phyloP scores from a whole-genome alignment of 2,113 vertebrate genomes.

The Oreamnos americanus region DNA sequence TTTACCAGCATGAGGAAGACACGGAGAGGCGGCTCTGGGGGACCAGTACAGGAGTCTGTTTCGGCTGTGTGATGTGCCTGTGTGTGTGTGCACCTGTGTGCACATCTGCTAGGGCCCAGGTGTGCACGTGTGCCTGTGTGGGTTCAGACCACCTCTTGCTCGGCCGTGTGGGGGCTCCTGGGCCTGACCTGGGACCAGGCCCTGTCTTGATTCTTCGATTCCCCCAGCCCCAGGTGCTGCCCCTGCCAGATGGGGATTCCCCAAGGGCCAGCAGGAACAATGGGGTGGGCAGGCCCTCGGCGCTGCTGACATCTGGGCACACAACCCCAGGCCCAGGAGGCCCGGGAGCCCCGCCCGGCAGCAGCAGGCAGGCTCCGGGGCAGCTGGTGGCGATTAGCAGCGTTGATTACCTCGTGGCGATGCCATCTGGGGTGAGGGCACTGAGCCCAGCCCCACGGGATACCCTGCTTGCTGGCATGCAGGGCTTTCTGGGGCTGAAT shows the following conservation, averaged over 20 bases:
- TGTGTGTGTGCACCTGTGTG: not conserved
- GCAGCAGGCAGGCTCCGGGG: constrained; percentile 72
- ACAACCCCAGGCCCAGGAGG: constrained; percentile 42
- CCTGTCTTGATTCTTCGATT: not conserved
- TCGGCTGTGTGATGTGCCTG: not conserved
- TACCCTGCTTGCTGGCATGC: constrained; percentile 1
- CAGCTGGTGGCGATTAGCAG: constrained; percentile 84
- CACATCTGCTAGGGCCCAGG: not conserved
- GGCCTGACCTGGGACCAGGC: not conserved
- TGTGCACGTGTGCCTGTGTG: not conserved
- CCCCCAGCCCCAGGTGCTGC: not conserved
- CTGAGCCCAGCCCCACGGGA: constrained; percentile 55
- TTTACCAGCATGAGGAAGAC: constrained; percentile 1
- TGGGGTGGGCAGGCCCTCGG: not conserved
- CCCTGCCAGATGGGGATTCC: constrained; percentile 30
- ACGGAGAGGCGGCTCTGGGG: not conserved
- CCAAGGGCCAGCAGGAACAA: not conserved
- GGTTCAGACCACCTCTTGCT: not conserved
- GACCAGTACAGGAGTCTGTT: not conserved
- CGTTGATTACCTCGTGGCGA: constrained; percentile 75
- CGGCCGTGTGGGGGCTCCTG: not conserved
- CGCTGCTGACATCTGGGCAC: constrained; percentile 43
- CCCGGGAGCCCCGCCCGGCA: constrained; percentile 33
- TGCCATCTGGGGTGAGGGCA: constrained; percentile 79
- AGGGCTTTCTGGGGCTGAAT: not conserved